These are phyloP conservation scores for Uropetala carovei DNA, from an alignment of 2,888 invertebrate species.

Conservation along the genomic window DNA sequence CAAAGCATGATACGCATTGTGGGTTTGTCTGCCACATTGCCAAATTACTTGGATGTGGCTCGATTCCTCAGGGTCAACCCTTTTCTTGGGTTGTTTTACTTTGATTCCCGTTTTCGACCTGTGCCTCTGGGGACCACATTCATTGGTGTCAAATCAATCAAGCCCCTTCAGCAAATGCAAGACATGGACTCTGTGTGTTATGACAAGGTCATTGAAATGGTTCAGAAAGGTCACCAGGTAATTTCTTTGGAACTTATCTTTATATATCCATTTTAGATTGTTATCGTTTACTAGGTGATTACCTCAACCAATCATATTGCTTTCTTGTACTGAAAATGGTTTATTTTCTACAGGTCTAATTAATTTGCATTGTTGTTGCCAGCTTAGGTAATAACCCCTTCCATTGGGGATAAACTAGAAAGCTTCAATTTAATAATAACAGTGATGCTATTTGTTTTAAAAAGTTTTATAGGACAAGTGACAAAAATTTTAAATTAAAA, in stretches of 20 bases:
- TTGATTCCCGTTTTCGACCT: conserved; percentile 95
- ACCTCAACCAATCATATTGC: neutral
- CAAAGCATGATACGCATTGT: conserved; percentile 98
- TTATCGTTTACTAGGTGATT: neutral
- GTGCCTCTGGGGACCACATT: conserved; percentile 96
- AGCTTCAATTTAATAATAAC: neutral
- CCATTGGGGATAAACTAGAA: too few relatives aligned
- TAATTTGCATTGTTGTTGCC: too few relatives aligned
- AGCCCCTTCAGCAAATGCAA: conserved; percentile 80
- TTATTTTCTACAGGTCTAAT: too few relatives aligned
- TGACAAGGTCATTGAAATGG: conserved; percentile 91
- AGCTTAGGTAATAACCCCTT: too few relatives aligned
- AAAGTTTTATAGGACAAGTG: conserved; percentile 58
- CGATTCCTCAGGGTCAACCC: conserved; percentile 95
- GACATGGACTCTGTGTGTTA: conserved; percentile 96
- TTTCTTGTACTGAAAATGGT: neutral
- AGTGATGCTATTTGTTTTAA: conserved; percentile 67
- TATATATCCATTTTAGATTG: too few relatives aligned
- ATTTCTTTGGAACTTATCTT: conserved; percentile 29
- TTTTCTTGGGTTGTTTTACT: conserved; percentile 93
- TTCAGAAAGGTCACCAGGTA: conserved; percentile 92
- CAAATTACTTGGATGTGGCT: conserved; percentile 98
- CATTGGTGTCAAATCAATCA: conserved; percentile 87
- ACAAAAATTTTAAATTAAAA: too few relatives aligned
- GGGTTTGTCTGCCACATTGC: conserved; percentile 96